Conservation (phyloP, 2,797 vertebrate species). For the Micromesistius poutassou region DNA sequence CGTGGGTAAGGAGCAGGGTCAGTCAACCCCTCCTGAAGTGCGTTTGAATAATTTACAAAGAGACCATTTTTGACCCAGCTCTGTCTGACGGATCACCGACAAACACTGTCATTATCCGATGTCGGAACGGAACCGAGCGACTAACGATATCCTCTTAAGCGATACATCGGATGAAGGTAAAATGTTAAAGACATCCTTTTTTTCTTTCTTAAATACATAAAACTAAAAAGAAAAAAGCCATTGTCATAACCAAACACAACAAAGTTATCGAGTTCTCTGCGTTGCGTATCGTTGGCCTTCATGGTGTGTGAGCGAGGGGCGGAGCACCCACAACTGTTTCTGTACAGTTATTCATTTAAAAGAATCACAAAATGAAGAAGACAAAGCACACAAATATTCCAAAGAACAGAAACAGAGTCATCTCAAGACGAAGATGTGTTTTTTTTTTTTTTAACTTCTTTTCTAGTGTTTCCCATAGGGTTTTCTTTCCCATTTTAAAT, state of each 20-base stretch:
- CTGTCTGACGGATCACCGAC: constrained; percentile 37
- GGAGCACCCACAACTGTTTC: constrained; percentile 51
- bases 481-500: constrained; percentile 50
- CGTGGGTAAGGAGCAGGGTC: background rate
- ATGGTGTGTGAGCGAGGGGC: constrained; percentile 56
- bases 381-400: constrained; percentile 65
- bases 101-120: constrained; percentile 37
- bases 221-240: constrained; percentile 49
- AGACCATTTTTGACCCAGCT: constrained; percentile 21
- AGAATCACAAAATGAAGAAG: constrained; percentile 62
- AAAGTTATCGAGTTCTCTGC: constrained; percentile 52
- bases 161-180: constrained; percentile 42
- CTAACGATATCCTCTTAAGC: constrained; percentile 36
- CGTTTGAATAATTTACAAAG: background rate
- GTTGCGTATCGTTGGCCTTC: constrained; percentile 48
- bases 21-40: background rate
- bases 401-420: constrained; percentile 62
- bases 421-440: constrained; percentile 50
- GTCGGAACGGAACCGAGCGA: constrained; percentile 49
- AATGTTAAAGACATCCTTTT: constrained; percentile 42
- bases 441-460: constrained; percentile 23
- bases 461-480: background rate
- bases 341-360: constrained; percentile 63
- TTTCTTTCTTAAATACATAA: constrained; percentile 47
- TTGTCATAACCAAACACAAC: constrained; percentile 56